A percentile compares a stretch with the other conserved stretches of the same genome.
Conservation (phyloP, 2,797 vertebrate species). For the Semotilus atromaculatus region DNA sequence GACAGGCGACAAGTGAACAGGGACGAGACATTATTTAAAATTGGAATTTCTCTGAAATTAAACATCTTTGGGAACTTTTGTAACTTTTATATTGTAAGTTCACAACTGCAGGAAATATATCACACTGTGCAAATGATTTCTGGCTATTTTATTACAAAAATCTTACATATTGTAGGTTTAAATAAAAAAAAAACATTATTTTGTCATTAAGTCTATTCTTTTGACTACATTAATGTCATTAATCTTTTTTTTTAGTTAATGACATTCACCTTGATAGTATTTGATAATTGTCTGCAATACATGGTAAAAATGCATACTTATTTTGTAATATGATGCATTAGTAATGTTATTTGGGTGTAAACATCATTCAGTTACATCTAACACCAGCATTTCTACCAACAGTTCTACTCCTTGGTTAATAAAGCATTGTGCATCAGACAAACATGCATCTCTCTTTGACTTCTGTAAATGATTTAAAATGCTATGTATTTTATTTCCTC, state of each 20-base stretch:
- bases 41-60: too few species aligned
- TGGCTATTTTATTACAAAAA: too few species aligned
- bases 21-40: too few species aligned
- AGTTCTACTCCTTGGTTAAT: background rate
- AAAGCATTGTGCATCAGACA: background rate
- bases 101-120: too few species aligned
- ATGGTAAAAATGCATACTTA: background rate
- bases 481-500: conserved; percentile 5
- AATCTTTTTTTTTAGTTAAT: background rate
- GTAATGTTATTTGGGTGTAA: background rate
- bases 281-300: background rate
- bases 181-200: too few species aligned
- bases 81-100: too few species aligned
- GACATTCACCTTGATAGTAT: background rate
- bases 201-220: too few species aligned
- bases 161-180: too few species aligned
- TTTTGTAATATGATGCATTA: background rate
- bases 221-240: too few species aligned
- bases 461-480: background rate
- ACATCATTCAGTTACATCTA: background rate
- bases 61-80: too few species aligned
- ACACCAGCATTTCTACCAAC: background rate
- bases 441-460: background rate
- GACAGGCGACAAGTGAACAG: too few species aligned
- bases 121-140: too few species aligned